Evolutionary conservation across 2,888 invertebrate genomes (phyloP).

Genomic region (Apotomis betuletana): DNA sequence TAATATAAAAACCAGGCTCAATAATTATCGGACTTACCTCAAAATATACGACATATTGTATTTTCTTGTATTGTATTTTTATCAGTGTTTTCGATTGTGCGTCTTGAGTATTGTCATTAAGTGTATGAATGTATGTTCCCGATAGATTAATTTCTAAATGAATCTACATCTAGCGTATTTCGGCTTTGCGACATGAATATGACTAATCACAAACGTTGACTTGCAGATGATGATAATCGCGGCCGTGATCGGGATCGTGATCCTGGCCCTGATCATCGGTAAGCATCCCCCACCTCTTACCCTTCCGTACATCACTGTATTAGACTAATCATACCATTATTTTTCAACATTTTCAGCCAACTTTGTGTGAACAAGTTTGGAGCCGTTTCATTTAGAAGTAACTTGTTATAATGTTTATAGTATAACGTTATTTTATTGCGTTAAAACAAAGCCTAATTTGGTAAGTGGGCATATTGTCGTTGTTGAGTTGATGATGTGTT

Average conservation of each 20-base stretch:
- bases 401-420: conserved; percentile 71
- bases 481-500: conserved; percentile 65
- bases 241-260: conserved; percentile 92
- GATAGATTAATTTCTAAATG: no score
- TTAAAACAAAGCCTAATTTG: conserved; percentile 70
- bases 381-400: conserved; percentile 76
- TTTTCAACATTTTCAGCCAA: conserved; percentile 80
- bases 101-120: no score
- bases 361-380: conserved; percentile 82
- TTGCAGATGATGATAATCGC: conserved; percentile 95
- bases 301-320: conserved; percentile 46
- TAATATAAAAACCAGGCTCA: no score
- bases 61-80: no score
- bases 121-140: no score
- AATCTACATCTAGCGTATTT: no score
- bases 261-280: conserved; percentile 95
- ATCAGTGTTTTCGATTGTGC: no score
- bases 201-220: conserved; percentile 32
- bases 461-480: conserved; percentile 74
- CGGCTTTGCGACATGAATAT: no score
- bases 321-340: conserved; percentile 73
- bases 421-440: conserved; percentile 68
- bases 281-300: conserved; percentile 65
- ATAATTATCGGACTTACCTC: no score
- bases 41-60: no score